Evolutionary conservation across 1,140 invertebrate species (phyloP).

Genomic region (Varroa destructor): DNA sequence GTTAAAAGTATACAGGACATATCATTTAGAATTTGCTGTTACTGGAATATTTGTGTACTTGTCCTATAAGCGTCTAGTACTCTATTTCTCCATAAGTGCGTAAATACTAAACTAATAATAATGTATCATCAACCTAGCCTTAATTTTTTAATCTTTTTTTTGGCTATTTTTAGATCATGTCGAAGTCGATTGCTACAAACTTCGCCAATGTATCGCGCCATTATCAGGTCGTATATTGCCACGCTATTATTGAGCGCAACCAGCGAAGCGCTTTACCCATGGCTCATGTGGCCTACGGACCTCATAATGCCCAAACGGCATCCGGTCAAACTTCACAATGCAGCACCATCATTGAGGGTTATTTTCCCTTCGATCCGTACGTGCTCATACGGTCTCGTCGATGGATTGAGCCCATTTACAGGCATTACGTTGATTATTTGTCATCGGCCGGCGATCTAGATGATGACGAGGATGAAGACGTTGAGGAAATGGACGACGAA

Average conservation of each 20-base stretch:
- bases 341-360: conserved; percentile 46
- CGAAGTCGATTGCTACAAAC: conserved; percentile 57
- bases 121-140: too few species aligned
- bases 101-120: too few species aligned
- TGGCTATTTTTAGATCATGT: conserved; percentile 33
- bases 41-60: too few species aligned
- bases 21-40: too few species aligned
- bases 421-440: conserved; percentile 4
- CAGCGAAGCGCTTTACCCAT: conserved; percentile 51
- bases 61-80: too few species aligned
- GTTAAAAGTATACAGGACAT: too few species aligned
- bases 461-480: background rate
- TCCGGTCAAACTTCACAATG: conserved; percentile 39
- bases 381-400: conserved; percentile 38
- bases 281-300: conserved; percentile 29
- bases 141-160: background rate
- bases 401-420: conserved; percentile 30
- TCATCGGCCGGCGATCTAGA: background rate
- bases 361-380: conserved; percentile 71
- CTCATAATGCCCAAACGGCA: conserved; percentile 39
- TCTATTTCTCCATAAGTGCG: too few species aligned
- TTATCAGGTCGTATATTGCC: conserved; percentile 83
- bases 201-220: conserved; percentile 68
- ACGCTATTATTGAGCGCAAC: conserved; percentile 74
- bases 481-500: background rate